Percentiles rank a stretch among this genome's conserved stretches.
Conservation (phyloP, 2,797 vertebrate genomes). For the Mus caroli region DNA sequence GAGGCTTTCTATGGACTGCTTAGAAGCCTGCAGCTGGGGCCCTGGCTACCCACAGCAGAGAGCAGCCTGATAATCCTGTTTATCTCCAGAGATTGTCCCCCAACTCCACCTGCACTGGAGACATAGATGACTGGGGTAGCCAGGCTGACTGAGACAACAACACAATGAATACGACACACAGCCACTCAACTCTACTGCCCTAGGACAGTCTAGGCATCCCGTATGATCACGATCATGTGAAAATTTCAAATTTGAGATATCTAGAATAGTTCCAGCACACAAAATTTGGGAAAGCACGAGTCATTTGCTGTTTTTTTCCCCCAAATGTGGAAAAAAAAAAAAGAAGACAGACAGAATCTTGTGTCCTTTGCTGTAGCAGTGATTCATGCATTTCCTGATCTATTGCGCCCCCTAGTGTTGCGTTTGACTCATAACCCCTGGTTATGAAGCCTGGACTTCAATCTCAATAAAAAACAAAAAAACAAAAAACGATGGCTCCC, state of each 20-base stretch:
- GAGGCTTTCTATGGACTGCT: neutral
- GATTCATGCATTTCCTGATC: constrained; percentile 84
- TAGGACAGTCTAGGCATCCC: neutral
- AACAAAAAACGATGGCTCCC: neutral
- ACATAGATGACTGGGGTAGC: neutral
- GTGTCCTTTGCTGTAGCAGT: neutral
- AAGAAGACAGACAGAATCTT: neutral
- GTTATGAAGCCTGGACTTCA: constrained; percentile 33
- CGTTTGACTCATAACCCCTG: constrained; percentile 51
- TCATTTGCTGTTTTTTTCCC: constrained; percentile 40
- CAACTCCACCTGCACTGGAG: neutral
- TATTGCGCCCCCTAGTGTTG: constrained; percentile 87
- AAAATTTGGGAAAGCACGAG: neutral
- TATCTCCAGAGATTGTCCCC: neutral
- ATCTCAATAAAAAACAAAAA: neutral
- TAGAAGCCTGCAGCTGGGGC: neutral
- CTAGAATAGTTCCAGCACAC: neutral
- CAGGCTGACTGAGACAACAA: neutral
- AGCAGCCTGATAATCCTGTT: neutral
- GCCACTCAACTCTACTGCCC: neutral
- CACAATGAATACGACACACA: neutral
- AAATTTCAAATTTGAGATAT: neutral
- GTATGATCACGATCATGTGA: neutral
- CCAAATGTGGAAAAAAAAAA: neutral
- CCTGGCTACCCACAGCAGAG: neutral